Evolutionary conservation across 1,140 invertebrate genomes (phyloP), one percentile per base, ranked within the genome.

Genomic region (Micrasema minimum): DNA sequence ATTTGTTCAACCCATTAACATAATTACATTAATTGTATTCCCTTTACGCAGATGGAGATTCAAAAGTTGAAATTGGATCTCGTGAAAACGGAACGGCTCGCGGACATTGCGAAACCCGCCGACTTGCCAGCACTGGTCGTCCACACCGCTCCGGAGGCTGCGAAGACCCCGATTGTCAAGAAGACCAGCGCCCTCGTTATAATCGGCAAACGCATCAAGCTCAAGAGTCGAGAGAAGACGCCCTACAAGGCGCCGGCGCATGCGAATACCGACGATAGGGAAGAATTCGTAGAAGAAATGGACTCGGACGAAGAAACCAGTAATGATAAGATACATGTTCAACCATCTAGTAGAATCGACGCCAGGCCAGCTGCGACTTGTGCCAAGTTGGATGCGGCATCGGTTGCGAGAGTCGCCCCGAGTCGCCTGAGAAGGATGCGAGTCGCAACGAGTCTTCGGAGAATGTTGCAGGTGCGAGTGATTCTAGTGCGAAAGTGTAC

Each of bases 31-130:
- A n/a, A n/a, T n/a, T n/a, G n/a, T n/a, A n/a, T n/a, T n/a, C n/a
- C n/a, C n/a, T n/a, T n/a, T n/a, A n/a, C 50, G 3, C 68, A 90
- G 85, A 80, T 88, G 66, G 88, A 89, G 59, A 85, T 95, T 31
- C 84, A 89, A 37, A 89, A 90, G 66, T 78, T 96, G 1, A 89
- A 89, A 76, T 81, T 85, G 35, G 92, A 97, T 76, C 87, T 93
- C 66, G 80, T 81, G 3, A 89, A 88, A 74, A 78, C 92, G 1
- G 81, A 90, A 38, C 90, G 90, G 67, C 80, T 97, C 14, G 87
- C 93, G 0, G 92, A 95, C 73, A 85, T 97, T 61, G 91, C 93
- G 0, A 90, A 90, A 79, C 95, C 95, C 5, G 86, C 88, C 1
- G 82, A 86, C 76, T 79, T 93, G 16, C 91, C 91, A 9, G 79